These are phyloP conservation scores for Drosophila paucipuncta DNA, from an alignment of 2,888 invertebrate genomes.

Conservation along the genomic window DNA sequence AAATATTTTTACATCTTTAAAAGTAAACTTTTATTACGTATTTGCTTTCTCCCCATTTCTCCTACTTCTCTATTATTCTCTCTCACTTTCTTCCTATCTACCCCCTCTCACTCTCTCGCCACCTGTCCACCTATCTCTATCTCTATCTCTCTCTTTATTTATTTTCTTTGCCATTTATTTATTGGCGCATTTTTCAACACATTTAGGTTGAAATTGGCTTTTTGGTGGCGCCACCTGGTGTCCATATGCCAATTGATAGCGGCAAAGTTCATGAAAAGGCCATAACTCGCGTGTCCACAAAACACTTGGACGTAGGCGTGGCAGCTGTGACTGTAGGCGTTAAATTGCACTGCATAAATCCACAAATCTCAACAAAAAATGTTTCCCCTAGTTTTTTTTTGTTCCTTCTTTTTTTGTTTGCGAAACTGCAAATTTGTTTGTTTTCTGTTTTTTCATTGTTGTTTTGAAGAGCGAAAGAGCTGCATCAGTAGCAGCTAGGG, in stretches of 20 bases:
- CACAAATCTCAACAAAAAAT: constrained; percentile 42
- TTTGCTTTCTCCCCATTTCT: neutral
- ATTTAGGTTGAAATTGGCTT: constrained; percentile 40
- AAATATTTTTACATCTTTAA: neutral
- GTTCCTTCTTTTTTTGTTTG: constrained; percentile 8
- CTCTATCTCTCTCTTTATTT: neutral
- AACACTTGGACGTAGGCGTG: constrained; percentile 29
- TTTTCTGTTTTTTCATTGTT: constrained; percentile 53
- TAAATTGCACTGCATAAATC: constrained; percentile 62
- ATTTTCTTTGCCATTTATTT: constrained; percentile 20
- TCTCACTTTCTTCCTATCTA: neutral
- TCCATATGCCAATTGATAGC: constrained; percentile 52
- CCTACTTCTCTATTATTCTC: neutral
- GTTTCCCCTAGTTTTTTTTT: constrained; percentile 4
- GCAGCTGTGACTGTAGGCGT: constrained; percentile 25
- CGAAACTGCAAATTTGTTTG: constrained; percentile 9
- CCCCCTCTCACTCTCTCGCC: neutral
- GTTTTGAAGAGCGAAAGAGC: constrained; percentile 45
- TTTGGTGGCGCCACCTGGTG: constrained; percentile 51
- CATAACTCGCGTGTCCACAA: constrained; percentile 35
- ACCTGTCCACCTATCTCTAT: neutral
- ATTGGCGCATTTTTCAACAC: constrained; percentile 20
- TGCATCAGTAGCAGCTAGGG: neutral
- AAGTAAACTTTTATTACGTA: neutral
- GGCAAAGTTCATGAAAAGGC: constrained; percentile 47